phyloP scores from a whole-genome alignment of 2,888 invertebrate genomes.

The Pharmacophagus antenor region DNA sequence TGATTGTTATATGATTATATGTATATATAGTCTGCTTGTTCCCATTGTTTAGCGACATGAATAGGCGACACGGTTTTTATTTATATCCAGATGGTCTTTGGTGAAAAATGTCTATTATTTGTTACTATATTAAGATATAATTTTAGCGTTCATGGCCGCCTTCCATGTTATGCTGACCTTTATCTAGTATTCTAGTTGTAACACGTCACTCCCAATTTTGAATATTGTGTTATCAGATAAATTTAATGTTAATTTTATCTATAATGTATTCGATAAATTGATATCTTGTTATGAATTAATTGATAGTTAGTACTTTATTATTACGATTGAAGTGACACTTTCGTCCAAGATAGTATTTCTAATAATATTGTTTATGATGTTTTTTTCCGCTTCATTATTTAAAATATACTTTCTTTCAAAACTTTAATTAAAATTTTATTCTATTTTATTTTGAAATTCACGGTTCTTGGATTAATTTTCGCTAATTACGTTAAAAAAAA shows the following conservation, averaged over 20 bases:
- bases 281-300: slow-evolving; percentile 1
- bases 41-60: too few relatives aligned
- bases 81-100: too few relatives aligned
- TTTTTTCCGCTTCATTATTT: not conserved
- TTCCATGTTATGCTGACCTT: too few relatives aligned
- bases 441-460: too few relatives aligned
- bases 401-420: not conserved
- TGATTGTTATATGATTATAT: too few relatives aligned
- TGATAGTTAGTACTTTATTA: not conserved
- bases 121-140: too few relatives aligned
- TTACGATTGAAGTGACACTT: not conserved
- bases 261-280: not conserved
- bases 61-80: too few relatives aligned
- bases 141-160: too few relatives aligned
- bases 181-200: not conserved
- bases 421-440: too few relatives aligned
- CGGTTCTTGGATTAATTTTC: too few relatives aligned
- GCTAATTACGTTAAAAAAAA: too few relatives aligned
- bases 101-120: not conserved
- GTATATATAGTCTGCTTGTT: too few relatives aligned
- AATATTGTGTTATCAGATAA: not conserved
- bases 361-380: not conserved
- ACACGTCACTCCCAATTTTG: not conserved
- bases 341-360: not conserved
- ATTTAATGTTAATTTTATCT: not conserved